A percentile compares a stretch with the other conserved stretches of the same genome.
Evolutionary conservation across 2,797 vertebrate genomes (phyloP).

Genomic region (Heliangelus exortis): DNA sequence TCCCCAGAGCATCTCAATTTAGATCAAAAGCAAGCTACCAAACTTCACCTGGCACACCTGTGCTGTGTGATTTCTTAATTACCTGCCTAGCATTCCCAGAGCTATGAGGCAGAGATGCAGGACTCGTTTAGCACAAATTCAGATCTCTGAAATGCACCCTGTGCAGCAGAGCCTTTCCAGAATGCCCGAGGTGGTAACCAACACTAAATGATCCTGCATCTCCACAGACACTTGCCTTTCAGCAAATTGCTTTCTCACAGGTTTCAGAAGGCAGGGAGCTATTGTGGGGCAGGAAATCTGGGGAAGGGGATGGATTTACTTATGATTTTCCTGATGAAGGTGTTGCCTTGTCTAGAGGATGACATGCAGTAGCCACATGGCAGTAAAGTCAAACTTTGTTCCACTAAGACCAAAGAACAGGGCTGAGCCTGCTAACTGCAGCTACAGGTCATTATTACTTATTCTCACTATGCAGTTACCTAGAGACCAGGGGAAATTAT

Average conservation of each 20-base stretch:
- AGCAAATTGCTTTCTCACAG: slow-evolving; percentile 57
- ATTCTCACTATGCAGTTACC: background rate
- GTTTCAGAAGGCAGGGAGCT: slow-evolving; percentile 11
- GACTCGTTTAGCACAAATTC: slow-evolving; percentile 53
- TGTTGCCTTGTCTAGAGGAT: background rate
- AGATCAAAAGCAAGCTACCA: slow-evolving; percentile 83
- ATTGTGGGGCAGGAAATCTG: background rate
- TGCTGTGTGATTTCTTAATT: slow-evolving; percentile 80
- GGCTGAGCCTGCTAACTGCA: background rate
- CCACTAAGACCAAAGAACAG: background rate
- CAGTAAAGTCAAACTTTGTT: background rate
- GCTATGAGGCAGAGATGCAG: slow-evolving; percentile 61
- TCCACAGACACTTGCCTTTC: slow-evolving; percentile 46
- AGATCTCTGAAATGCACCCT: slow-evolving; percentile 58
- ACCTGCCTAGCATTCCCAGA: slow-evolving; percentile 76
- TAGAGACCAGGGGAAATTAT: background rate
- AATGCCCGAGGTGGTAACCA: slow-evolving; percentile 63
- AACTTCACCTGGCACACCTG: slow-evolving; percentile 84
- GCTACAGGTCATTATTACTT: background rate
- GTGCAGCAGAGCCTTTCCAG: slow-evolving; percentile 68
- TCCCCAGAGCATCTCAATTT: slow-evolving; percentile 85
- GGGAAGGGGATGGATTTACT: background rate
- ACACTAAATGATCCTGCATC: slow-evolving; percentile 15
- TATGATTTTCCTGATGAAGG: background rate
- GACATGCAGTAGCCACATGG: background rate